phyloP scores from a whole-genome alignment of 2,113 vertebrate genomes.

The Pyxicephalus adspersus region DNA sequence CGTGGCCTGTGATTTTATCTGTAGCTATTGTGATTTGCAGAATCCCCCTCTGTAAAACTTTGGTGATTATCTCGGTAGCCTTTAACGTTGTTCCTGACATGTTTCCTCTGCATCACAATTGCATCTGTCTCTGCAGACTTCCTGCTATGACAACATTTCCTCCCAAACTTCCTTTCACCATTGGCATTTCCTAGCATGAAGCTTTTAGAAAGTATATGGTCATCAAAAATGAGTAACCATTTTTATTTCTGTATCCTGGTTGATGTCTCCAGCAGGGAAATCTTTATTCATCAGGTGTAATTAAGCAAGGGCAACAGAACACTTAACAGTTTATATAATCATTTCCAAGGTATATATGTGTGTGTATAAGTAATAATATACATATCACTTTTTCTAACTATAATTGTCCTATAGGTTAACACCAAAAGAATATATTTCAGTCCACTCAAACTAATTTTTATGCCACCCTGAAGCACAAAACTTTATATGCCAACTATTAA shows the following conservation, averaged over 20 bases:
- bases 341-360: neutral
- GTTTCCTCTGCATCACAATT: slow-evolving; percentile 22
- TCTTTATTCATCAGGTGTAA: neutral
- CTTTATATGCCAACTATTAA: no score
- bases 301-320: neutral
- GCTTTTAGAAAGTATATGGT: neutral
- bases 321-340: neutral
- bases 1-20: neutral
- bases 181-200: slow-evolving; percentile 11
- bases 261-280: neutral
- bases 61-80: neutral
- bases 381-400: neutral
- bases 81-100: neutral
- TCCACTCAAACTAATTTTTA: no score
- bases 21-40: neutral
- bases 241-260: neutral
- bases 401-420: no score
- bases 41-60: neutral
- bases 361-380: neutral
- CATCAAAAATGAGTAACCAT: neutral
- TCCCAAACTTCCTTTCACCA: slow-evolving; percentile 9
- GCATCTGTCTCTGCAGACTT: neutral
- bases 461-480: no score
- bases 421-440: no score
- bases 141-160: slow-evolving; percentile 44